These are phyloP conservation scores for Chironomus tepperi DNA, from an alignment of 1,140 invertebrate genomes.

Conservation along the genomic window DNA sequence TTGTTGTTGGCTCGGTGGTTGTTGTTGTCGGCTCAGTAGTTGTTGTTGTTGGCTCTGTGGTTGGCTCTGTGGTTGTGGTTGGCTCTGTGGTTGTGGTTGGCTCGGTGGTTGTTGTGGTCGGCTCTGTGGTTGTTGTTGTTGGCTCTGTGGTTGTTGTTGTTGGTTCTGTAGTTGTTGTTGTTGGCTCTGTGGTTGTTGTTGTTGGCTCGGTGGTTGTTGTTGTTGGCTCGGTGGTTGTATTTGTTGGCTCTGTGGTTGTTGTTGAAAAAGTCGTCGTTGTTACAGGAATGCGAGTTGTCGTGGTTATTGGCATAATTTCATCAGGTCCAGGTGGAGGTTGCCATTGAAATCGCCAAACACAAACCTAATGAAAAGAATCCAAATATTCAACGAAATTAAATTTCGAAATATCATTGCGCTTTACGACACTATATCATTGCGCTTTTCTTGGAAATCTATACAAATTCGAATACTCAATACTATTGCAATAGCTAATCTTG, in stretches of 20 bases:
- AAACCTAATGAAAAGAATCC: too few relatives aligned
- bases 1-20: not conserved
- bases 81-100: not conserved
- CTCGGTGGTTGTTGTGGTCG: too few relatives aligned
- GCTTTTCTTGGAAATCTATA: too few relatives aligned
- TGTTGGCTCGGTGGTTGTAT: not conserved
- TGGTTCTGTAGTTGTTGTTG: not conserved
- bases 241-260: not conserved
- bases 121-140: not conserved
- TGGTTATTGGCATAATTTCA: not conserved
- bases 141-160: too few relatives aligned
- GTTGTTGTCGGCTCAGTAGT: not conserved
- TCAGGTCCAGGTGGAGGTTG: constrained; percentile 29
- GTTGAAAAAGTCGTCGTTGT: constrained; percentile 28
- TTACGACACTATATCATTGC: too few relatives aligned
- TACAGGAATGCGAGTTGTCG: constrained; percentile 26
- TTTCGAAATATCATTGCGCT: too few relatives aligned
- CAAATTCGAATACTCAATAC: too few relatives aligned
- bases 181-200: not conserved
- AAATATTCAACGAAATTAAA: too few relatives aligned
- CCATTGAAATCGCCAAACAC: constrained; percentile 29
- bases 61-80: constrained; percentile 5
- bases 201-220: too few relatives aligned
- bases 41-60: not conserved
- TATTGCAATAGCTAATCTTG: too few relatives aligned